Percentiles rank a stretch among this genome's conserved stretches.
These are phyloP conservation scores for Pluvianellus socialis DNA, from an alignment of 2,113 vertebrate species.

Conservation along the genomic window DNA sequence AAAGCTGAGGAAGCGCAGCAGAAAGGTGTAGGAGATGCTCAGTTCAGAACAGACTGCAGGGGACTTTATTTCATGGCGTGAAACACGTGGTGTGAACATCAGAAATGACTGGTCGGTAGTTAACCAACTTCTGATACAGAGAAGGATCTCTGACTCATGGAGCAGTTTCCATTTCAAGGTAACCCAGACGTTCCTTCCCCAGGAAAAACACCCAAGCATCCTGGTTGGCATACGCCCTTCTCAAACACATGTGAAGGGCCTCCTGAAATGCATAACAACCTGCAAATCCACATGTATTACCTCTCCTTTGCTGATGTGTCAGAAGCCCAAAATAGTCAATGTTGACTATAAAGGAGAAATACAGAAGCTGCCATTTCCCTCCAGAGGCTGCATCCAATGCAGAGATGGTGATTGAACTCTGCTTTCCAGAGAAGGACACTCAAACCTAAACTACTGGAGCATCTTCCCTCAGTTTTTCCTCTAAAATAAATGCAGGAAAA, in stretches of 20 bases:
- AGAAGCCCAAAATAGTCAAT: background rate
- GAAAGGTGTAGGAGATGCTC: background rate
- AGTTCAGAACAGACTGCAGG: background rate
- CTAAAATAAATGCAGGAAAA: background rate
- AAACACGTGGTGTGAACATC: background rate
- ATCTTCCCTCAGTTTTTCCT: background rate
- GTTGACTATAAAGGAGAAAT: background rate
- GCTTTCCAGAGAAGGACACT: background rate
- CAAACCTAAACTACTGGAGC: background rate
- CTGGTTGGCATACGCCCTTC: background rate
- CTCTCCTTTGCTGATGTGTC: background rate
- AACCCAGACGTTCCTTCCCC: background rate
- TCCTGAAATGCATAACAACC: background rate
- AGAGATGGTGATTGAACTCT: background rate
- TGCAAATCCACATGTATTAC: background rate
- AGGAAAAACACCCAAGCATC: background rate
- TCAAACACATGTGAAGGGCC: background rate
- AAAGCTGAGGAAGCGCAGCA: background rate
- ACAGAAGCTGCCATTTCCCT: background rate
- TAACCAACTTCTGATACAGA: background rate
- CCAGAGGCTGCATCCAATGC: background rate
- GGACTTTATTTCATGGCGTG: background rate
- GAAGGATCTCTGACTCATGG: background rate
- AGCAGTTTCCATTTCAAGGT: background rate
- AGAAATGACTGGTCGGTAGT: background rate